Conservation (phyloP, 2,113 vertebrate species). For the Tupaia chinensis region DNA sequence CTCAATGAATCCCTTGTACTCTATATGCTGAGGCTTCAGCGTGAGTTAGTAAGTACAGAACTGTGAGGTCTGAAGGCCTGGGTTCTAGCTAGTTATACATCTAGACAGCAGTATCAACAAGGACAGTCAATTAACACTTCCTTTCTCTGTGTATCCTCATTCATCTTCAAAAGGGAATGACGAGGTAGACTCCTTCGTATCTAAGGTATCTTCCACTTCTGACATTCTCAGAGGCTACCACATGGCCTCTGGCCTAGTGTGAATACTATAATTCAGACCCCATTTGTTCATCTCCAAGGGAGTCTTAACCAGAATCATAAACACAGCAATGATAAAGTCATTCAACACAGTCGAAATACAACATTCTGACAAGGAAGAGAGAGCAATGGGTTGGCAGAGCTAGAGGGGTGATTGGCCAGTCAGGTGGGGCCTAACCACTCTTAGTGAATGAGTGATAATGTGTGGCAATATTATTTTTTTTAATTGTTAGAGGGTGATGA, state of each 20-base stretch:
- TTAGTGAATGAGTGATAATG: neutral
- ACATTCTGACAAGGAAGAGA: neutral
- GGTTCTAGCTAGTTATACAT: neutral
- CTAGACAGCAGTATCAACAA: neutral
- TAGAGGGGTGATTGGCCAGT: neutral
- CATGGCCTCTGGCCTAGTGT: neutral
- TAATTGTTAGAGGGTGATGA: no score
- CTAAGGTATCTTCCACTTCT: neutral
- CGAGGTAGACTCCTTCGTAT: neutral
- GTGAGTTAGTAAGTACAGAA: neutral
- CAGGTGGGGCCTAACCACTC: neutral
- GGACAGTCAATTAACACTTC: neutral
- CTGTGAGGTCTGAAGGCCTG: neutral
- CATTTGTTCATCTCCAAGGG: neutral
- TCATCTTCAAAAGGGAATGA: neutral
- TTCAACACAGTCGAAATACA: neutral
- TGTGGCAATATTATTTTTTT: neutral
- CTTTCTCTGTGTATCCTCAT: neutral
- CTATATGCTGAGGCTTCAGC: neutral
- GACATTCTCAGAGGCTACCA: neutral
- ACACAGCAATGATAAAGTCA: conserved; percentile 31
- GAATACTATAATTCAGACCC: neutral
- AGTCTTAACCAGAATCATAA: neutral
- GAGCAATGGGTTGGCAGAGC: neutral
- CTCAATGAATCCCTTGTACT: neutral